Conservation (phyloP, 2,797 vertebrate genomes). For the Loris lydekkerianus region DNA sequence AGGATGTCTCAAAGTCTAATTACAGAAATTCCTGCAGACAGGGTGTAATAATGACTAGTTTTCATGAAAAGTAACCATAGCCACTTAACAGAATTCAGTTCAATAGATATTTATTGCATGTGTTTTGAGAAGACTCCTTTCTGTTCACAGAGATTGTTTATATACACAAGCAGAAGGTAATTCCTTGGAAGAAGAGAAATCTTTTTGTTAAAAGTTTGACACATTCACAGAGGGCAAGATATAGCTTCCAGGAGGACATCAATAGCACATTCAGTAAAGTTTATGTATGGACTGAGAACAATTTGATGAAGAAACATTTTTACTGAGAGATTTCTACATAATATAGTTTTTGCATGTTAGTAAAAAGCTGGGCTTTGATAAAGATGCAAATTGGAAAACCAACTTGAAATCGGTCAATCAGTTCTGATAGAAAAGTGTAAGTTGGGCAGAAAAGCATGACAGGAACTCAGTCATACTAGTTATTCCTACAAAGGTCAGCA, state of each 20-base stretch:
- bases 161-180: neutral
- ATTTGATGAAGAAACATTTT: neutral
- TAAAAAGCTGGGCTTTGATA: conserved; percentile 20
- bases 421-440: neutral
- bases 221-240: neutral
- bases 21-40: neutral
- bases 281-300: neutral
- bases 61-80: neutral
- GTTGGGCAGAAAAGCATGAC: neutral
- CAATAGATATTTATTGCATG: neutral
- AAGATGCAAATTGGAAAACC: neutral
- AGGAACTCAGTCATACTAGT: neutral
- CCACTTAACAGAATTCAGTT: neutral
- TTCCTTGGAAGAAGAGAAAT: conserved; percentile 45
- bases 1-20: neutral
- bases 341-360: neutral
- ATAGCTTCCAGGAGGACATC: neutral
- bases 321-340: neutral
- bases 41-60: neutral
- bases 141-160: neutral
- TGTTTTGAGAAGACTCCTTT: neutral
- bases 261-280: neutral
- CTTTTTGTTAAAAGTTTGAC: neutral
- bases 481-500: neutral
- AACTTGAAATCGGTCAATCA: neutral